A percentile compares a stretch with the other conserved stretches of the same genome.
phyloP scores from a whole-genome alignment of 2,888 invertebrate species.

The Chrysomela aeneicollis region DNA sequence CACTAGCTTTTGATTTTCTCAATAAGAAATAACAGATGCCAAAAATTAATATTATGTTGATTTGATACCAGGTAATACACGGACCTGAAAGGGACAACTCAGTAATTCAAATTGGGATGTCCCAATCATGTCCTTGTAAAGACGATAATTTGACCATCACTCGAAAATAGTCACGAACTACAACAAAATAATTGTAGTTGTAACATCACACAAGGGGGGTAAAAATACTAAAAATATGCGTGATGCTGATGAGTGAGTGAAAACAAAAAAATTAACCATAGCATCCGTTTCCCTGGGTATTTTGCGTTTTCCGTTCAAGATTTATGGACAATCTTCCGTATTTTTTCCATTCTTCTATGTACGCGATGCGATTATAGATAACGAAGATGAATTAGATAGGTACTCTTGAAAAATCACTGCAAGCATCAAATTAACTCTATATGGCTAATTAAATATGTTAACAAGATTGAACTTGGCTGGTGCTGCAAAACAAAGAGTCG shows the following conservation, averaged over 20 bases:
- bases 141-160: too few relatives aligned
- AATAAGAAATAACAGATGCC: too few relatives aligned
- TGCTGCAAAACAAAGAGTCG: constrained; percentile 6
- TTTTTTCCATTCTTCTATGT: constrained; percentile 4
- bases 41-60: too few relatives aligned
- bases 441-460: constrained; percentile 52
- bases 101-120: too few relatives aligned
- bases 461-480: constrained; percentile 27
- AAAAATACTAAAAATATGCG: too few relatives aligned
- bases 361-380: background rate
- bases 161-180: too few relatives aligned
- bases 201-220: too few relatives aligned
- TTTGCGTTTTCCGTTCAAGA: background rate
- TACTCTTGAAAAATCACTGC: constrained; percentile 42
- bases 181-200: too few relatives aligned
- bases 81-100: too few relatives aligned
- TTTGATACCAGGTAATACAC: too few relatives aligned
- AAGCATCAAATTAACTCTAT: constrained; percentile 43
- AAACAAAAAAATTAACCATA: background rate
- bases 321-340: background rate
- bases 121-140: too few relatives aligned
- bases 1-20: too few relatives aligned
- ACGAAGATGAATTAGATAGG: background rate
- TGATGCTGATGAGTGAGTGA: background rate
- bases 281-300: background rate